Evolutionary conservation across 2,888 invertebrate species (phyloP), one percentile per base, ranked within the genome.

Genomic region (Fragum sueziense): DNA sequence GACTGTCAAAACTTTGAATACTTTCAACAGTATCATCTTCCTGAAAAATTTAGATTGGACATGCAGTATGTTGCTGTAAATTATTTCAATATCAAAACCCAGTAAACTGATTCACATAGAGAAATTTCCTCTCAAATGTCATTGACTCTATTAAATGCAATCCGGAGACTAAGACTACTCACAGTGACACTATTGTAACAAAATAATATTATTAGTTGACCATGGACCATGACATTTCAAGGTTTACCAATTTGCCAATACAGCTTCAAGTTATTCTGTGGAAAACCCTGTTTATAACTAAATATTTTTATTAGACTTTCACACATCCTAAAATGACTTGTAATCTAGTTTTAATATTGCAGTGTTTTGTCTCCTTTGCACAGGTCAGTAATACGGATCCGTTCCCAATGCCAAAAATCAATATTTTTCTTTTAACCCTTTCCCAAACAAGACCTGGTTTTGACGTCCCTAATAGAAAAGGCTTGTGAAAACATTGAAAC

Each of bases 1-100:
- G 14, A 85, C 62, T n/a, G 77, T 73, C 9, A 81, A 33, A 22
- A 77, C 54, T 75, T 89, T 89, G 47, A 87, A 25, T 31, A 82
- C 22, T 54, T 74, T 71, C 27, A 57, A 29, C 27, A 74, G 9
- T 29, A 74, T 41, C 20, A 57, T 61, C 34, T 70, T 82, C 20
- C 82, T 82, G 76, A 72, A 82, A 82, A 47, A 47, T 9, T 3
- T 11, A 57, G 25, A 62, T 34, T 41, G 31, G 22, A 57, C 29
- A 27, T n/a, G 54, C 22, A 20, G 47, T 20, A 47, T 17, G 6
- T 47, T n/a, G n/a, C 20, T 17, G 47, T 47, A 17, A 1, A 3
- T 47, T 20, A 3, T 6, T n/a, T 20, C 47, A 17, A 47, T n/a
- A 47, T 47, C n/a, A 17, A 20, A 3, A 47, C 17, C 20, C 17